phyloP scores from a whole-genome alignment of 1,140 invertebrate species.

The Drosophila mauritiana region DNA sequence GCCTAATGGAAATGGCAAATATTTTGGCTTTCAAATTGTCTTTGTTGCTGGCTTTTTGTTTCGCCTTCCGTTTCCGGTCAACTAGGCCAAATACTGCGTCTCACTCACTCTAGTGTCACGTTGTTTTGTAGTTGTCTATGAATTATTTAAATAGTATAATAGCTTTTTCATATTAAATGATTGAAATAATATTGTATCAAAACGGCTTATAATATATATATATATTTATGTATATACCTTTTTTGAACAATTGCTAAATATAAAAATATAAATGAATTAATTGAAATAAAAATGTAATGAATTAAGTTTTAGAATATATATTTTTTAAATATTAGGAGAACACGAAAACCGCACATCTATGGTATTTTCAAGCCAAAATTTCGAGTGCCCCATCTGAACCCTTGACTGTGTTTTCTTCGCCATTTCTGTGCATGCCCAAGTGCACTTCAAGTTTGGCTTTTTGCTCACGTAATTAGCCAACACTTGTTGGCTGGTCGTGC shows the following conservation, averaged over 20 bases:
- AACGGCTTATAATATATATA: too few species aligned
- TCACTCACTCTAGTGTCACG: neutral
- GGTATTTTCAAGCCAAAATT: neutral
- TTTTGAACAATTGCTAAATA: too few species aligned
- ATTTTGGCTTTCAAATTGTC: constrained; percentile 60
- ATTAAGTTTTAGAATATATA: too few species aligned
- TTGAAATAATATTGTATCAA: too few species aligned
- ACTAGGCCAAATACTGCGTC: neutral
- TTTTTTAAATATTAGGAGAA: neutral
- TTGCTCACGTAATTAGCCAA: constrained; percentile 81
- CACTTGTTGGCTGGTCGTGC: constrained; percentile 66
- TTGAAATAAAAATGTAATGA: too few species aligned
- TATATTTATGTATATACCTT: too few species aligned
- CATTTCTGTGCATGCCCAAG: constrained; percentile 63
- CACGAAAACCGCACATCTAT: neutral
- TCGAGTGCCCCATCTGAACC: neutral
- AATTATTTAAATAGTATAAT: neutral
- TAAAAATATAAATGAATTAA: too few species aligned
- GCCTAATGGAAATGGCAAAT: constrained; percentile 63
- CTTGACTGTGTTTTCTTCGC: neutral
- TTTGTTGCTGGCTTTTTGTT: constrained; percentile 37
- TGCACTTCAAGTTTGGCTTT: constrained; percentile 62
- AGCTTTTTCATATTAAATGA: neutral
- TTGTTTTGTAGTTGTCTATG: neutral
- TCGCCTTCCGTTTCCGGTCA: constrained; percentile 65